Percentiles rank a stretch among this genome's conserved stretches.
phyloP scores from a whole-genome alignment of 2,113 vertebrate genomes.

The Perognathus longimembris region DNA sequence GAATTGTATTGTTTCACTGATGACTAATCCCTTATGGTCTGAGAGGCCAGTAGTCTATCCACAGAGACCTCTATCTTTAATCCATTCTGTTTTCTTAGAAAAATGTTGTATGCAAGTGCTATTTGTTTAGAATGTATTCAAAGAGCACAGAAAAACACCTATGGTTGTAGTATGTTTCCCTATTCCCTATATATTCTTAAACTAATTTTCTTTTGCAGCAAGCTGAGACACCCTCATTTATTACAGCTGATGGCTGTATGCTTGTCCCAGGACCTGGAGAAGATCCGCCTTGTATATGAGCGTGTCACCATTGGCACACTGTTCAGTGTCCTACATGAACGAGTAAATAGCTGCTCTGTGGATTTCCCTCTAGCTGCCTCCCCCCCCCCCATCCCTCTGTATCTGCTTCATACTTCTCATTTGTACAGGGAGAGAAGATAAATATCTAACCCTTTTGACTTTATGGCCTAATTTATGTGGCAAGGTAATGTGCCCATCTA shows the following conservation, averaged over 20 bases:
- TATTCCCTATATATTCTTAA: not conserved
- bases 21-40: not conserved
- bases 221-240: constrained; percentile 87
- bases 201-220: constrained; percentile 79
- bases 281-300: constrained; percentile 87
- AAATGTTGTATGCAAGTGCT: not conserved
- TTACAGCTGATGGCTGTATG: constrained; percentile 89
- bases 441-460: not conserved
- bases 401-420: not conserved
- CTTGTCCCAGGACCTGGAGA: constrained; percentile 85
- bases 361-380: not conserved
- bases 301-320: constrained; percentile 86
- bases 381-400: too few relatives aligned
- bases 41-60: not conserved
- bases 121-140: constrained; percentile 37
- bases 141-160: not conserved
- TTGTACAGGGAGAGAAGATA: not conserved
- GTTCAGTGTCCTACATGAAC: constrained; percentile 88
- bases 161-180: not conserved
- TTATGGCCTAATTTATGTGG: not conserved
- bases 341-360: constrained; percentile 76
- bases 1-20: not conserved
- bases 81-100: constrained; percentile 24
- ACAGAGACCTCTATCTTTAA: not conserved
- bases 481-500: not conserved